Evolutionary conservation across 1,140 invertebrate genomes (phyloP).

Genomic region (Ips nitidus): DNA sequence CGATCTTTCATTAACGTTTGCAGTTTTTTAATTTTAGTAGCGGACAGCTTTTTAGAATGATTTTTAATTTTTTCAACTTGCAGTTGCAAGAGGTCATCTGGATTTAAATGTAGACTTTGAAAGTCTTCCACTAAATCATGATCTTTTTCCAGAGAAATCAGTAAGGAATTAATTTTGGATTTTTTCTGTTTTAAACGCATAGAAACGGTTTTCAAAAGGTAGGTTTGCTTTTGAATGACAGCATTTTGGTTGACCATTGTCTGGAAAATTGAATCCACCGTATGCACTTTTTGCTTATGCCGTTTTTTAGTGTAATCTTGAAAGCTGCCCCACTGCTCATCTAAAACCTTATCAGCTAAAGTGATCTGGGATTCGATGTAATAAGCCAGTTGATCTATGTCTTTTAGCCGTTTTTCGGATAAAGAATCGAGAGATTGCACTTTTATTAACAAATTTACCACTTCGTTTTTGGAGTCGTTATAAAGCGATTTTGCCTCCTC

Average conservation of each 20-base stretch:
- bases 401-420: conserved; percentile 57
- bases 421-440: conserved; percentile 60
- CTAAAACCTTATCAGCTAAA: conserved; percentile 59
- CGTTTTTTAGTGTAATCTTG: conserved; percentile 55
- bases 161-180: conserved; percentile 29
- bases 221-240: conserved; percentile 57
- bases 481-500: conserved; percentile 62
- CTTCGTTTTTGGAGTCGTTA: conserved; percentile 56
- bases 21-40: conserved; percentile 39
- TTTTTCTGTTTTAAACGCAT: conserved; percentile 36
- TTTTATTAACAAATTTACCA: conserved; percentile 55
- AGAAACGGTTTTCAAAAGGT: conserved; percentile 47
- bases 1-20: conserved; percentile 38
- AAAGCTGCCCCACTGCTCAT: conserved; percentile 63
- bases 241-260: conserved; percentile 65
- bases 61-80: conserved; percentile 41
- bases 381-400: conserved; percentile 60
- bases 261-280: conserved; percentile 68
- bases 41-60: conserved; percentile 38
- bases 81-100: conserved; percentile 36
- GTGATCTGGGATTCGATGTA: conserved; percentile 64
- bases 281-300: conserved; percentile 57
- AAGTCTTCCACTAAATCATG: conserved; percentile 43
- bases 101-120: conserved; percentile 40
- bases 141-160: conserved; percentile 37